Evolutionary conservation across 2,888 invertebrate genomes (phyloP).

Genomic region (Apodemia duryi): DNA sequence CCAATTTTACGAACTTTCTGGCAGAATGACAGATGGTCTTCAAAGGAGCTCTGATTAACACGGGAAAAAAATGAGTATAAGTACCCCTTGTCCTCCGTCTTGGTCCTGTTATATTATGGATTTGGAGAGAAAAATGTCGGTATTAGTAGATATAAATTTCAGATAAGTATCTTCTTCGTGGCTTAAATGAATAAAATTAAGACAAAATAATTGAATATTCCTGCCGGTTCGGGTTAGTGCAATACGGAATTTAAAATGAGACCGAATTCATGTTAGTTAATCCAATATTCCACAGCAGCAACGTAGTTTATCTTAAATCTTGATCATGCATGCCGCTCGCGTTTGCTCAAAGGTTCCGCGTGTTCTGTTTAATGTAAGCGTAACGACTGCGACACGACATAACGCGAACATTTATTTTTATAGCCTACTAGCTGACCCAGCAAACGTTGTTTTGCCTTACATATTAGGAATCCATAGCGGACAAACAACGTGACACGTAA

Average conservation of each 20-base stretch:
- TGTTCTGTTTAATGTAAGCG: slow-evolving; percentile 23
- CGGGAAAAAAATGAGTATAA: too few species aligned
- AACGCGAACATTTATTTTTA: background rate
- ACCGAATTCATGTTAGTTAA: slow-evolving; percentile 16
- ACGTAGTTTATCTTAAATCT: slow-evolving; percentile 29
- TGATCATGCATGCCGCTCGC: slow-evolving; percentile 22
- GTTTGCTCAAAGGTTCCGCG: slow-evolving; percentile 32
- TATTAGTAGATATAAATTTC: too few species aligned
- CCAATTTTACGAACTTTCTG: too few species aligned
- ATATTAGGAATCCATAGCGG: too few species aligned
- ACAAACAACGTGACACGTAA: too few species aligned
- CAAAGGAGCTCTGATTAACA: too few species aligned
- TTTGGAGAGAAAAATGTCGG: too few species aligned
- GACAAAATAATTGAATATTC: background rate
- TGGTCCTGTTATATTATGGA: too few species aligned
- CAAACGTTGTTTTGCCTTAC: too few species aligned
- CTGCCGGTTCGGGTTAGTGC: background rate
- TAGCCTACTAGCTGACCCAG: too few species aligned
- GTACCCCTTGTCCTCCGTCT: too few species aligned
- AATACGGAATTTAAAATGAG: slow-evolving; percentile 24
- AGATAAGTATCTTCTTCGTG: background rate
- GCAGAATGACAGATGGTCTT: too few species aligned
- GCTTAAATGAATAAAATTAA: background rate
- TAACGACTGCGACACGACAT: slow-evolving; percentile 26
- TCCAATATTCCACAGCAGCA: slow-evolving; percentile 29